phyloP scores from a whole-genome alignment of 2,113 vertebrate genomes.

The Lanius collurio region DNA sequence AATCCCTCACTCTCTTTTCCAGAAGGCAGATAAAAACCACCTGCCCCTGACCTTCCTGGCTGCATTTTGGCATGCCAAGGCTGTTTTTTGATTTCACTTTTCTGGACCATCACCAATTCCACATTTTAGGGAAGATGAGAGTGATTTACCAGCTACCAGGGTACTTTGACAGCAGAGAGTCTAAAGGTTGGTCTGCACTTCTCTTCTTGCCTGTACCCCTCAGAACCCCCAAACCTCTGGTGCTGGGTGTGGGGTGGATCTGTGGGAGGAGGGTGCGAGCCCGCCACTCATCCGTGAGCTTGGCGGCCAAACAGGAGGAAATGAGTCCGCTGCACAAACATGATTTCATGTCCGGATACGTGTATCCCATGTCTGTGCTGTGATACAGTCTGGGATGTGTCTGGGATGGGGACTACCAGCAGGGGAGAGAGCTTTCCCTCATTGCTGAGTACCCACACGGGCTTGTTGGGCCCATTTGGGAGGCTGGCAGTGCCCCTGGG shows the following conservation, averaged over 20 bases:
- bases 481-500: not conserved
- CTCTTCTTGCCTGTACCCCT: accelerated
- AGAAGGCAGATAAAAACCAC: not conserved
- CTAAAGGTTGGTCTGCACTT: not conserved
- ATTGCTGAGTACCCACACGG: not conserved
- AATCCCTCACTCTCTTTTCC: not conserved
- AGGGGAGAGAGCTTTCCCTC: not conserved
- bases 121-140: not conserved
- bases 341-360: constrained; percentile 22
- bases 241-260: not conserved
- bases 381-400: accelerated
- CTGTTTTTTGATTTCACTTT: not conserved
- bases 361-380: not conserved
- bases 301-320: not conserved
- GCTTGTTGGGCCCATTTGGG: accelerated
- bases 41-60: not conserved
- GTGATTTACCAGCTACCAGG: accelerated
- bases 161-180: not conserved
- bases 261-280: not conserved
- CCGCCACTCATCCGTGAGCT: accelerated
- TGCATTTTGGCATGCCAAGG: not conserved
- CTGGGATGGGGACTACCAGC: not conserved
- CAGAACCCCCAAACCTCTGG: not conserved
- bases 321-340: not conserved
- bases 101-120: not conserved